A percentile compares a stretch with the other conserved stretches of the same genome.
Evolutionary conservation across 2,797 vertebrate species (phyloP).

Genomic region (Gymnodraco acuticeps): DNA sequence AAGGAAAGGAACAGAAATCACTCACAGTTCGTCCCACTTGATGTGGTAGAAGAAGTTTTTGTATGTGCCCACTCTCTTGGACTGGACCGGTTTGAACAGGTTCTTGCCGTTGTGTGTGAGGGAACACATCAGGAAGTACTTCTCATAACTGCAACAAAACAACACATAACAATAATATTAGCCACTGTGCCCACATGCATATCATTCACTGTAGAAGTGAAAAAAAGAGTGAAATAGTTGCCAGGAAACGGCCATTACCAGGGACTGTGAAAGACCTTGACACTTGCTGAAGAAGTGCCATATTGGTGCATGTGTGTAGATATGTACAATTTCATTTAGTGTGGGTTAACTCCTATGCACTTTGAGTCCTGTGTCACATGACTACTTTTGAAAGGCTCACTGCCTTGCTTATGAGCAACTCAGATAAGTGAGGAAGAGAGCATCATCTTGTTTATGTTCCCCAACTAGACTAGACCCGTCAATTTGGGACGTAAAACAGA

Average conservation of each 20-base stretch:
- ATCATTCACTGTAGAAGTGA: not conserved
- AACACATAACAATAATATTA: not conserved
- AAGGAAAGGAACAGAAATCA: slow-evolving; percentile 35
- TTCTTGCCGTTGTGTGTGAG: slow-evolving; percentile 95
- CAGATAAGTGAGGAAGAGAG: too few relatives aligned
- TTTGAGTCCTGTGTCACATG: too few relatives aligned
- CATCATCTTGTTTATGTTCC: too few relatives aligned
- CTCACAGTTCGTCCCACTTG: slow-evolving; percentile 99
- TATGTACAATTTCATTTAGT: not conserved
- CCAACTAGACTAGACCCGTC: too few relatives aligned
- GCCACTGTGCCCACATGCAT: too few relatives aligned
- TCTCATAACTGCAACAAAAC: slow-evolving; percentile 90
- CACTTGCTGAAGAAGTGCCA: not conserved
- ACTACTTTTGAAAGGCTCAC: too few relatives aligned
- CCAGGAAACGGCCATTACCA: too few relatives aligned
- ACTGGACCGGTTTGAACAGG: slow-evolving; percentile 96
- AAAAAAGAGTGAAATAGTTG: not conserved
- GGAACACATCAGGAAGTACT: slow-evolving; percentile 95
- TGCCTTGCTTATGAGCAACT: too few relatives aligned
- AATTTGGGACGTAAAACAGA: too few relatives aligned
- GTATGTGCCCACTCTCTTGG: slow-evolving; percentile 96
- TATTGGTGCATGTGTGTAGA: not conserved
- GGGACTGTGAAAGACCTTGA: too few relatives aligned
- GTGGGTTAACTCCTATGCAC: not conserved
- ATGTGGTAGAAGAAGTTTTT: slow-evolving; percentile 98